Evolutionary conservation across 2,113 vertebrate genomes (phyloP), one percentile per base, ranked within the genome.

Genomic region (Irena cyanogastra): DNA sequence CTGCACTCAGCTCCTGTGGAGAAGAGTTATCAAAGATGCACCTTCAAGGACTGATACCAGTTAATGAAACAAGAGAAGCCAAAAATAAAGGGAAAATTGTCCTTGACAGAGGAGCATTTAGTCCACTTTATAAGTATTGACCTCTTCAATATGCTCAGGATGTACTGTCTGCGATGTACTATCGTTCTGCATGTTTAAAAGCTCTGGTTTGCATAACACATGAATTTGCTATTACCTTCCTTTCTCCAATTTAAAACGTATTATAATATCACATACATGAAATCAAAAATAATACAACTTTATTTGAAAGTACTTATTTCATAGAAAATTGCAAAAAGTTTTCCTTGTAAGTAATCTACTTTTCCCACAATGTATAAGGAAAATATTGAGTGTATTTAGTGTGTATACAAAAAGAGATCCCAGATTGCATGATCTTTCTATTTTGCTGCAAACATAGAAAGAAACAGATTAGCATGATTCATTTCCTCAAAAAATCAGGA

Each of bases 271-370:
- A 83, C 6, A 5, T 74, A 64, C 16, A 52, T 69, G 54, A 86
- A 22, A 76, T 75, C 9, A 80, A 83, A 90, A 88, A 54, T 27
- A 69, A 60, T 7, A 57, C 17, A 47, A 41, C 9, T 93, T 77
- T 59, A 47, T 86, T 83, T 92, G 50, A 93, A 95, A 70, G n/a
- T 44, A 60, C 15, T 82, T 81, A 33, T 74, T 74, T 78, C 13
- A 65, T 20, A 66, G 9, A 77, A 90, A 69, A 63, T 70, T 63
- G 54, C 8, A 63, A 77, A 77, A 9, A 54, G 26, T 2, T 30
- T 84, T 72, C 50, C 14, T 27, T 42, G 13, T 13, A 33, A 50
- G 47, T 42, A 18, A 42, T 52, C 47, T 28, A 28, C 37, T 64
- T 63, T 52, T 28, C 47, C 24, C 31, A 42, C 24, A 78, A 42